Evolutionary conservation across 2,888 invertebrate genomes (phyloP).

Genomic region (Congeria kusceri): DNA sequence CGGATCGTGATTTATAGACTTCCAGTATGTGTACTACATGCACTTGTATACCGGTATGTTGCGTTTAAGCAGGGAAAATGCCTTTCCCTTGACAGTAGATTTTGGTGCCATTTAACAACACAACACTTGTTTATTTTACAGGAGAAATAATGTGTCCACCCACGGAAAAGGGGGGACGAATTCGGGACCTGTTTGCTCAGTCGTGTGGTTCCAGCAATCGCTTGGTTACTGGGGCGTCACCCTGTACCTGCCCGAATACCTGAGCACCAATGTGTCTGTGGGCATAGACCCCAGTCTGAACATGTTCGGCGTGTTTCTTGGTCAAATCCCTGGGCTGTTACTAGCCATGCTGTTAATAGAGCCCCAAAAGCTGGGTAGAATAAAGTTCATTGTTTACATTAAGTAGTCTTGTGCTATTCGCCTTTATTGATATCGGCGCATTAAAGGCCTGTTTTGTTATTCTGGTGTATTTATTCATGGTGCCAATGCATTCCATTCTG

Average conservation of each 20-base stretch:
- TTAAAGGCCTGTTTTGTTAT: slow-evolving; percentile 76
- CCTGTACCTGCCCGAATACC: slow-evolving; percentile 78
- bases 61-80: too few species aligned
- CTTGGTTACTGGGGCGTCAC: slow-evolving; percentile 81
- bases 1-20: too few species aligned
- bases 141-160: slow-evolving; percentile 71
- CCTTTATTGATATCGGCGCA: slow-evolving; percentile 70
- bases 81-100: too few species aligned
- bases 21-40: too few species aligned
- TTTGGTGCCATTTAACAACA: not conserved
- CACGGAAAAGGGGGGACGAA: slow-evolving; percentile 65
- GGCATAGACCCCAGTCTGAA: slow-evolving; percentile 77
- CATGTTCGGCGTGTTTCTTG: slow-evolving; percentile 78
- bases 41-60: too few species aligned
- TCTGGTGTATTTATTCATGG: slow-evolving; percentile 79
- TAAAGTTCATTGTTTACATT: slow-evolving; percentile 73
- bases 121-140: slow-evolving; percentile 52
- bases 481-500: slow-evolving; percentile 79
- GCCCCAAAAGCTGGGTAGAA: slow-evolving; percentile 75
- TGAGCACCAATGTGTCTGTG: slow-evolving; percentile 55
- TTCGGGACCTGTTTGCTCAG: slow-evolving; percentile 72
- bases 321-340: slow-evolving; percentile 77
- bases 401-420: slow-evolving; percentile 70
- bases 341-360: slow-evolving; percentile 79
- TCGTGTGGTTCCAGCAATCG: slow-evolving; percentile 78